Percentiles rank a stretch among this genome's conserved stretches.
phyloP scores from a whole-genome alignment of 2,113 vertebrate genomes.

The Eubucco bourcierii region DNA sequence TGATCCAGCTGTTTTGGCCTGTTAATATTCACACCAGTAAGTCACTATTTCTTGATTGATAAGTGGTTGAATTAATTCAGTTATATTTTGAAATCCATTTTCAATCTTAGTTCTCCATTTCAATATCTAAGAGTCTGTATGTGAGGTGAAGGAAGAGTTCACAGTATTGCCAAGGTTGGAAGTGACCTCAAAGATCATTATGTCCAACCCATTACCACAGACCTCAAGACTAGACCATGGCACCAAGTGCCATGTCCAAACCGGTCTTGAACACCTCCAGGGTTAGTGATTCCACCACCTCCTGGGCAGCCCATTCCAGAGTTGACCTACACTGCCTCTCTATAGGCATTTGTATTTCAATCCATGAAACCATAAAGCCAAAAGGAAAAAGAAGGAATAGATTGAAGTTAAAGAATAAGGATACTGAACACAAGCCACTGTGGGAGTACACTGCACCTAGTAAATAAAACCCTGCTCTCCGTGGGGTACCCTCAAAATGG shows the following conservation, averaged over 20 bases:
- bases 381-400: not conserved
- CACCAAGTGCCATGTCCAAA: too few species aligned
- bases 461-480: too few species aligned
- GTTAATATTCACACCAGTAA: slow-evolving; percentile 25
- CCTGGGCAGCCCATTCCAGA: too few species aligned
- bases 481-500: too few species aligned
- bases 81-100: not conserved
- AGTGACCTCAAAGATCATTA: too few species aligned
- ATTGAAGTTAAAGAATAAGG: not conserved
- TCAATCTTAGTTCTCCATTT: not conserved
- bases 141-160: not conserved
- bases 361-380: not conserved
- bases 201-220: too few species aligned
- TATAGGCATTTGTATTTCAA: not conserved
- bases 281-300: too few species aligned
- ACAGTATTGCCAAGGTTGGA: too few species aligned
- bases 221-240: too few species aligned
- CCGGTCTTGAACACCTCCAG: too few species aligned
- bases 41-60: not conserved
- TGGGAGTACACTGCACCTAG: too few species aligned
- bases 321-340: not conserved
- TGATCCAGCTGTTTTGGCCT: not conserved
- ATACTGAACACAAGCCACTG: too few species aligned
- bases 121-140: not conserved
- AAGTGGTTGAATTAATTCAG: not conserved